Evolutionary conservation across 1,140 invertebrate genomes (phyloP).

Genomic region (Drosophila busckii): DNA sequence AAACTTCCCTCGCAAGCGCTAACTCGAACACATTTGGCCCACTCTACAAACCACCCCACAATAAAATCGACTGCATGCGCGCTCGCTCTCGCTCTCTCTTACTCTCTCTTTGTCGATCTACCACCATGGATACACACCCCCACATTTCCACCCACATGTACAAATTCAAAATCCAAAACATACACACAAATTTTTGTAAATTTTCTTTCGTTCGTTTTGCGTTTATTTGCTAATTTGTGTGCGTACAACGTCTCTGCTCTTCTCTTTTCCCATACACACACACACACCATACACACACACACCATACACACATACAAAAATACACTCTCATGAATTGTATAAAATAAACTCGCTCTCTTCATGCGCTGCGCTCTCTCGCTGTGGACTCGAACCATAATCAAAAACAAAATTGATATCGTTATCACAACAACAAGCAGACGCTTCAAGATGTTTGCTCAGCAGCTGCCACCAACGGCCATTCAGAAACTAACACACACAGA

Average conservation of each 20-base stretch:
- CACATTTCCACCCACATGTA: conserved; percentile 3
- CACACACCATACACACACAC: conserved; percentile 12
- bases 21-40: conserved; percentile 40
- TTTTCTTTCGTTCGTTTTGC: conserved; percentile 56
- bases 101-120: conserved; percentile 22
- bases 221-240: conserved; percentile 66
- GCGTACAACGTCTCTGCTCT: conserved; percentile 69
- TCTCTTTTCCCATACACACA: conserved; percentile 56
- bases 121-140: conserved; percentile 15
- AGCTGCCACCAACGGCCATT: conserved; percentile 45
- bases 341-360: conserved; percentile 66
- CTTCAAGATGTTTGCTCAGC: conserved; percentile 76
- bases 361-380: conserved; percentile 72
- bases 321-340: conserved; percentile 57
- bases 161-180: conserved; percentile 26
- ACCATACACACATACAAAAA: conserved; percentile 35
- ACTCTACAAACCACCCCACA: conserved; percentile 8
- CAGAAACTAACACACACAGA: conserved; percentile 68
- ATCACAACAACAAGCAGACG: conserved; percentile 50
- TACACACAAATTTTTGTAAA: conserved; percentile 68
- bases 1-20: conserved; percentile 14
- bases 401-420: conserved; percentile 15
- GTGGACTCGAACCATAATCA: conserved; percentile 50
- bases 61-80: conserved; percentile 15
- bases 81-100: background rate